These are phyloP conservation scores for Oryzias sinensis DNA, from an alignment of 2,797 vertebrate species.

Conservation along the genomic window DNA sequence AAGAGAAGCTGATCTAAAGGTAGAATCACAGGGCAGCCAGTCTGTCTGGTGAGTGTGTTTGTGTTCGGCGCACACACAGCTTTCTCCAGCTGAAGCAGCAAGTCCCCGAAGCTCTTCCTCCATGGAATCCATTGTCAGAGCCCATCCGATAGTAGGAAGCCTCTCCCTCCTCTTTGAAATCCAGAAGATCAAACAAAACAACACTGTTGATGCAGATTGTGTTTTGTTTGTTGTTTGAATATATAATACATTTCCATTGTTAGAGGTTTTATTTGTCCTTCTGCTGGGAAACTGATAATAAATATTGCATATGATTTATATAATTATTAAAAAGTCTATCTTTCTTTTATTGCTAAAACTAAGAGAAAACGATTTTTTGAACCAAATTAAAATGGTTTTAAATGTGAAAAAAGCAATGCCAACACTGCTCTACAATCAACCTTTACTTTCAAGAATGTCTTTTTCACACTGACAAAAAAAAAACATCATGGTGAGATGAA, in stretches of 20 bases:
- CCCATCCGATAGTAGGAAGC: constrained; percentile 56
- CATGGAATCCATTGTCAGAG: constrained; percentile 69
- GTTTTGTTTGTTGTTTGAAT: constrained; percentile 69
- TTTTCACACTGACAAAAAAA: constrained; percentile 54
- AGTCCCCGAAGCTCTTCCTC: constrained; percentile 75
- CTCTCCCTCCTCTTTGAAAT: constrained; percentile 69
- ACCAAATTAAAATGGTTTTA: not conserved
- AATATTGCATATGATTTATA: constrained; percentile 1
- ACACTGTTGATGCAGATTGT: constrained; percentile 54
- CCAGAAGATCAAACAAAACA: constrained; percentile 72
- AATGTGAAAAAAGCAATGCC: constrained; percentile 30
- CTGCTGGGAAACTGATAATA: constrained; percentile 1
- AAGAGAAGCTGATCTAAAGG: constrained; percentile 58
- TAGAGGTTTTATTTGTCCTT: constrained; percentile 53
- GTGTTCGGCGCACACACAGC: constrained; percentile 57
- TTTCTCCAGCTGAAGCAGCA: constrained; percentile 63
- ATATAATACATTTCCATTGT: constrained; percentile 64
- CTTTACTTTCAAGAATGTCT: constrained; percentile 64
- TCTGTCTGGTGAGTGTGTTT: constrained; percentile 64
- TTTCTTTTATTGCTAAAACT: too few species aligned
- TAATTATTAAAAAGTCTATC: constrained; percentile 1
- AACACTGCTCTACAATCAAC: constrained; percentile 52
- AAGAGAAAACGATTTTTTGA: too few species aligned
- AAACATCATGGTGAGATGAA: constrained; percentile 47
- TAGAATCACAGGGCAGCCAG: constrained; percentile 56